A percentile compares a stretch with the other conserved stretches of the same genome.
phyloP scores from a whole-genome alignment of 2,888 invertebrate species.

The Protonemura montana region DNA sequence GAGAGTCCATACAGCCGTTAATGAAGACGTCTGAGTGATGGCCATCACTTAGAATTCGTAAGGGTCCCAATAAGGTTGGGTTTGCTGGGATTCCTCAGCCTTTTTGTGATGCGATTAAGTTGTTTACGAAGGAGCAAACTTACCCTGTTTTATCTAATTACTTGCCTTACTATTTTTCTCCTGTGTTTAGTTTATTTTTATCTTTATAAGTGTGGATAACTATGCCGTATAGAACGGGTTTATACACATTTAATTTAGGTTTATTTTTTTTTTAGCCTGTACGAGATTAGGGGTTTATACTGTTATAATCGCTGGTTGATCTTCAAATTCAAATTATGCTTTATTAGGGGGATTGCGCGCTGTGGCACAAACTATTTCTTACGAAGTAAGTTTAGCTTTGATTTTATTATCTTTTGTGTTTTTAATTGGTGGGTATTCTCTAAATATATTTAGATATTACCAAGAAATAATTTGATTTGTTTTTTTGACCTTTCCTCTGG shows the following conservation, averaged over 20 bases:
- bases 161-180: conserved; percentile 68
- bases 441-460: conserved; percentile 62
- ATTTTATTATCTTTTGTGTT: conserved; percentile 69
- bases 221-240: conserved; percentile 66
- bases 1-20: too few species aligned
- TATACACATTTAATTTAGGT: conserved; percentile 66
- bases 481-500: conserved; percentile 65
- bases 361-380: conserved; percentile 78
- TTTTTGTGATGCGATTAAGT: conserved; percentile 54
- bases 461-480: conserved; percentile 65
- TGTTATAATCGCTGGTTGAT: conserved; percentile 70
- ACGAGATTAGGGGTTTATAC: conserved; percentile 71
- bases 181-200: conserved; percentile 67
- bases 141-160: conserved; percentile 68
- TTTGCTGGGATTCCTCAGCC: conserved; percentile 59
- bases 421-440: conserved; percentile 66
- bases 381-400: conserved; percentile 75
- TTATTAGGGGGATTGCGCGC: conserved; percentile 73
- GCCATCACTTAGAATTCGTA: too few species aligned
- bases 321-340: conserved; percentile 77
- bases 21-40: too few species aligned
- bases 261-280: conserved; percentile 72
- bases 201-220: conserved; percentile 67
- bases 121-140: conserved; percentile 72
- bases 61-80: conserved; percentile 76